Evolutionary conservation across 2,797 vertebrate genomes (phyloP).

Genomic region (Carduelis carduelis): DNA sequence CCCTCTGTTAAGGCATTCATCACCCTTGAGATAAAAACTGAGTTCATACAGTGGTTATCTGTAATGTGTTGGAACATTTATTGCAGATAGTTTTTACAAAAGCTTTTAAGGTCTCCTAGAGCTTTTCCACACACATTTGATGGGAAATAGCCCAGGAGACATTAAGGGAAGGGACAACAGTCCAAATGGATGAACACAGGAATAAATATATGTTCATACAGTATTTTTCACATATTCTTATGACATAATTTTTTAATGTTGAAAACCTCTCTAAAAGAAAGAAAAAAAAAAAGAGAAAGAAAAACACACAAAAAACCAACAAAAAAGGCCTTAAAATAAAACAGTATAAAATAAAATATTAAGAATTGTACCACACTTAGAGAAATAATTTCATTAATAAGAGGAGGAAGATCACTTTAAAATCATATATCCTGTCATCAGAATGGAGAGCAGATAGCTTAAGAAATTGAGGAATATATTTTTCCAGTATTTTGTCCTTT

Average conservation of each 20-base stretch:
- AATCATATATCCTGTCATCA: fast-evolving
- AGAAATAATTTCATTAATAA: not conserved
- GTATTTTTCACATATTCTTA: not conserved
- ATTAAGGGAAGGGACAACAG: not conserved
- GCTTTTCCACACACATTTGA: not conserved
- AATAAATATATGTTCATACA: fast-evolving
- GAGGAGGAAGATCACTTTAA: not conserved
- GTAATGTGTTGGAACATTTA: not conserved
- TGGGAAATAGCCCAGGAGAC: not conserved
- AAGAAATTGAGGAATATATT: not conserved
- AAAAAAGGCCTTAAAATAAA: not conserved
- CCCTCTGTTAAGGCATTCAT: not conserved
- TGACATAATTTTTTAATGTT: fast-evolving
- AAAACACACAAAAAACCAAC: too few species aligned
- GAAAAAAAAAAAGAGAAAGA: not conserved
- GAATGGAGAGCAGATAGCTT: not conserved
- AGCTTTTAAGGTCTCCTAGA: not conserved
- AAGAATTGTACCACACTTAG: not conserved
- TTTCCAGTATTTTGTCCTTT: not conserved
- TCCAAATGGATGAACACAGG: not conserved
- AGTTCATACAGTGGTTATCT: not conserved
- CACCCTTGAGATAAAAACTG: not conserved
- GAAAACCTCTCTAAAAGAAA: not conserved
- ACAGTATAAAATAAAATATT: not conserved
- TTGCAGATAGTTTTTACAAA: not conserved